These are phyloP conservation scores for Gephyroberyx darwinii DNA, from an alignment of 2,797 vertebrate genomes.

Conservation along the genomic window DNA sequence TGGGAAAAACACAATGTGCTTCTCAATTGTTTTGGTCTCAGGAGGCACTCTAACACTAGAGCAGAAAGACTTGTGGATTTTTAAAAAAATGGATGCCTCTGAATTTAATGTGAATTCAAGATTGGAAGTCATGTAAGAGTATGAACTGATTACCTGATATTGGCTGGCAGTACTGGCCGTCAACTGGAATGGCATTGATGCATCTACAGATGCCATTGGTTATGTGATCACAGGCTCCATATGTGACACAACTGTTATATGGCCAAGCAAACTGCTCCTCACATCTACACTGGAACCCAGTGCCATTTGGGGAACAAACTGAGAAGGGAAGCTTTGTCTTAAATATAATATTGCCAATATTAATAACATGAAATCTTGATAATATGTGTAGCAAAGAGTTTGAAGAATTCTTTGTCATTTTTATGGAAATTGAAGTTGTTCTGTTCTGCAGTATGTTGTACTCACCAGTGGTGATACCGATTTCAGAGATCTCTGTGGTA, in stretches of 20 bases:
- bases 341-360: background rate
- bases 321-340: background rate
- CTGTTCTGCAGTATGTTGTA: background rate
- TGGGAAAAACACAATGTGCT: background rate
- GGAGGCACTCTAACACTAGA: no score
- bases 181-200: conserved; percentile 32
- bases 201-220: conserved; percentile 40
- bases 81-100: no score
- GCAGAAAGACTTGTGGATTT: no score
- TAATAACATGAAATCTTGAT: no score
- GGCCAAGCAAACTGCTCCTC: conserved; percentile 43
- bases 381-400: background rate
- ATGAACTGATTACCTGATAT: conserved; percentile 33
- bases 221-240: conserved; percentile 46
- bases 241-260: conserved; percentile 23
- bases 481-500: conserved; percentile 43
- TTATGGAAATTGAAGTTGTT: no score
- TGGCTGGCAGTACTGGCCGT: conserved; percentile 44
- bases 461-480: conserved; percentile 62
- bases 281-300: conserved; percentile 46
- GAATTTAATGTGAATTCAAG: no score
- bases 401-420: no score
- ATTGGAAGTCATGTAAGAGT: no score
- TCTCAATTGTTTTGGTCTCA: no score
- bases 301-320: conserved; percentile 31